Percentiles rank a stretch among this genome's conserved stretches.
phyloP scores from a whole-genome alignment of 2,888 invertebrate species.

The Limnephilus rhombicus region DNA sequence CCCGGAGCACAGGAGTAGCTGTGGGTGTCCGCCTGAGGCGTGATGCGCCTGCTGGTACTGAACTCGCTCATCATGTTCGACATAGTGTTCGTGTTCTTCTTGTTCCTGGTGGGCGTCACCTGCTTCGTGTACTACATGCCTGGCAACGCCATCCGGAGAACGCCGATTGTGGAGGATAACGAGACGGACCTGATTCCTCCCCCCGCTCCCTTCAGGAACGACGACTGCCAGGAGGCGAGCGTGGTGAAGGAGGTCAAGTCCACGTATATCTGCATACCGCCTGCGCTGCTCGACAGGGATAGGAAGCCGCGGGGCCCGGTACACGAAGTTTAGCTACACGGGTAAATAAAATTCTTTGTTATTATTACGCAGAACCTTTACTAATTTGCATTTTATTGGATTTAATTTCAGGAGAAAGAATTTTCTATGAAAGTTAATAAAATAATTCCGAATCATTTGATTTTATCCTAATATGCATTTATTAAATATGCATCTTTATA shows the following conservation, averaged over 20 bases:
- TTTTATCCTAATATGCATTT: too few relatives aligned
- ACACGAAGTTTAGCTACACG: conserved; percentile 64
- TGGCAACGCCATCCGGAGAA: conserved; percentile 75
- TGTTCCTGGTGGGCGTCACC: conserved; percentile 90
- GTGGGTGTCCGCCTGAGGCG: conserved; percentile 68
- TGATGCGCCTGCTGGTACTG: conserved; percentile 91
- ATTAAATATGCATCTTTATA: too few relatives aligned
- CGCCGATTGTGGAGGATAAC: conserved; percentile 67
- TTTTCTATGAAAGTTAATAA: too few relatives aligned
- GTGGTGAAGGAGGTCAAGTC: conserved; percentile 70
- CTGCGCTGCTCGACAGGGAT: conserved; percentile 71
- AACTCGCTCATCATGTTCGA: conserved; percentile 93
- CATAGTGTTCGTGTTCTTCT: conserved; percentile 91
- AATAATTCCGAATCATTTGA: too few relatives aligned
- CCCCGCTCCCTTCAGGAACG: conserved; percentile 75
- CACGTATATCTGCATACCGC: conserved; percentile 76
- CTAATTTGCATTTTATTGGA: too few relatives aligned
- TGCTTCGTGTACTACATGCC: conserved; percentile 91
- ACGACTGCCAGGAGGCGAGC: conserved; percentile 64
- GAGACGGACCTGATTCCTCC: conserved; percentile 77
- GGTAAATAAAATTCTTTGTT: conserved; percentile 53
- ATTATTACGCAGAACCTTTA: background rate
- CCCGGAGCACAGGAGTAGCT: conserved; percentile 51
- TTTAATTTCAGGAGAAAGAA: too few relatives aligned
- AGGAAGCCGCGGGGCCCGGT: conserved; percentile 76